phyloP scores from a whole-genome alignment of 2,113 vertebrate genomes.

The Formicarius rufipectus region DNA sequence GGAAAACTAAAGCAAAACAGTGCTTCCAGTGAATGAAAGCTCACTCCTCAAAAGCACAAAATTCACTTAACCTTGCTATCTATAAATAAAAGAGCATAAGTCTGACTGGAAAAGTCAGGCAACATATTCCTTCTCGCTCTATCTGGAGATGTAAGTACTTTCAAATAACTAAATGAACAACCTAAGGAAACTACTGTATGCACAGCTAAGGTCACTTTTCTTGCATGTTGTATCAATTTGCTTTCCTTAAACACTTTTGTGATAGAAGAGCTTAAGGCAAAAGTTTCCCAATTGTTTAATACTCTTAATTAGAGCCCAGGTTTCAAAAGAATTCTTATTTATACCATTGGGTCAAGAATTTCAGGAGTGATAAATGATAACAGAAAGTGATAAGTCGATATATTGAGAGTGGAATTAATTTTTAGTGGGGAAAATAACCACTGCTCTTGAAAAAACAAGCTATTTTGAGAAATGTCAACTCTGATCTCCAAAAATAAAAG shows the following conservation, averaged over 20 bases:
- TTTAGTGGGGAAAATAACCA: background rate
- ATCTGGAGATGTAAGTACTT: background rate
- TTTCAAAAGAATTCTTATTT: background rate
- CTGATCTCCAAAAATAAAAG: background rate
- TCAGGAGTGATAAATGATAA: background rate
- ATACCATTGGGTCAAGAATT: background rate
- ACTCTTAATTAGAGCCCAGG: background rate
- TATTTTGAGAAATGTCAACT: background rate
- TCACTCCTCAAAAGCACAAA: background rate
- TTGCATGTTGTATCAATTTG: background rate
- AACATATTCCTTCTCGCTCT: constrained; percentile 35
- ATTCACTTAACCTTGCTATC: background rate
- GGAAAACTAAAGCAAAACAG: background rate
- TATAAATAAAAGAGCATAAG: background rate
- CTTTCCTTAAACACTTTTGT: background rate
- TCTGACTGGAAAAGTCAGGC: background rate
- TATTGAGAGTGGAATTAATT: background rate
- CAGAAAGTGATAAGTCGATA: rapidly evolving
- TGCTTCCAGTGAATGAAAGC: background rate
- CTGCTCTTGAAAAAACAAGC: background rate
- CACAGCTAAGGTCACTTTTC: background rate
- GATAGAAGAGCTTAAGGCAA: background rate
- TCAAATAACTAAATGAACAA: constrained; percentile 33
- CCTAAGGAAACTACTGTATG: background rate
- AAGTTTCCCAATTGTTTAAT: background rate